Base-by-base conservation (phyloP, 2,888 invertebrate species). In the Lepidochrysops patricia region DNA sequence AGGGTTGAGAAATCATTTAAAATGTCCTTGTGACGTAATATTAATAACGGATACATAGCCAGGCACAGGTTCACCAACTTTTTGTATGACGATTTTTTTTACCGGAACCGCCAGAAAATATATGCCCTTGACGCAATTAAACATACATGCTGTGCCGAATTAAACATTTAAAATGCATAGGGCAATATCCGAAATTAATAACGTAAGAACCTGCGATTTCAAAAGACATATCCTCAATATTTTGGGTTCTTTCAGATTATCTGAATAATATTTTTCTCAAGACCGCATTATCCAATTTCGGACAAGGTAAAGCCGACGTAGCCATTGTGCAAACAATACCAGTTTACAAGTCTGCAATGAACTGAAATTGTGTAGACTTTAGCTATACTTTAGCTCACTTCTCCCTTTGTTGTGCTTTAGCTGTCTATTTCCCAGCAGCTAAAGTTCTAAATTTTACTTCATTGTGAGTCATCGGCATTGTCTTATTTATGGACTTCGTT, bases 251-350 rank as follows among this genome's bases (percentile, higher is more conserved):
- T 52, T 13, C 52, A 52, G 26, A 52, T n/a, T 34, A n/a, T n/a
- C n/a, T n/a, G n/a, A n/a, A n/a, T 6, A 34, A 4, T 26, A 13
- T 27, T 52, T 26, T 52, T 52, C 52, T 15, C 52, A 52, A 26
- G 52, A 52, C 50, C 50, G 25, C 52, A 27, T 52, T 52, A 26
- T 27, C 26, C 26, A 52, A 52, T 26, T 26, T 43, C 43, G 43
- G 43, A 52, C 52, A 52, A 52, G 52, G 52, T 52, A 26, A 52
- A 13, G 15, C 7, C 52, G 15, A 52, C 52, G 27, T 9, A 52
- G 26, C 27, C 52, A 52, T 26, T 52, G 26, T 26, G 26, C 26
- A 52, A 52, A 52, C 13, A 26, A 52, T 27, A 52, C 26, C 15
- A 26, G 13, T 27, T 52, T 9, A 27, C 27, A 52, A 43, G 43